phyloP scores from a whole-genome alignment of 2,888 invertebrate species.

The Gnatocerus cornutus region DNA sequence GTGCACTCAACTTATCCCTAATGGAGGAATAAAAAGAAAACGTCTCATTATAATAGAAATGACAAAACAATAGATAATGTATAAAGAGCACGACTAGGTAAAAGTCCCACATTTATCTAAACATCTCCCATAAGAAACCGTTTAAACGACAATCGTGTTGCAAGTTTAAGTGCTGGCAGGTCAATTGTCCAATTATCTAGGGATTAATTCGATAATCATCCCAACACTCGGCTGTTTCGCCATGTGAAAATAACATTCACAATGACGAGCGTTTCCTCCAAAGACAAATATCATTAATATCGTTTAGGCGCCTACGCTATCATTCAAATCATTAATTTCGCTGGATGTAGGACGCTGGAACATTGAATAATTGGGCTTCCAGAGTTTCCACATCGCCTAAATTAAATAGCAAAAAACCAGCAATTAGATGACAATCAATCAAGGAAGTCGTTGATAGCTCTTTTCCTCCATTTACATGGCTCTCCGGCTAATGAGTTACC shows the following conservation, averaged over 20 bases:
- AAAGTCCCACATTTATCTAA: conserved; percentile 26
- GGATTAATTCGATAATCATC: conserved; percentile 31
- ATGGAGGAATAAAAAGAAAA: conserved; percentile 22
- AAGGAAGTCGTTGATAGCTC: conserved; percentile 16
- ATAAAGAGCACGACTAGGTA: conserved; percentile 19
- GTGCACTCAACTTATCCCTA: conserved; percentile 34
- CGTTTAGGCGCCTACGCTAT: conserved; percentile 36
- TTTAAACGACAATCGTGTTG: conserved; percentile 20
- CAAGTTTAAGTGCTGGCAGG: conserved; percentile 28
- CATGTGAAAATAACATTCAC: conserved; percentile 18
- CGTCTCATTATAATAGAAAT: conserved; percentile 25
- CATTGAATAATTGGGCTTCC: conserved; percentile 31
- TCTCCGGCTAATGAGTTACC: conserved; percentile 31
- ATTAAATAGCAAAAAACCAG: conserved; percentile 14
- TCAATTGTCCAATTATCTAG: conserved; percentile 34
- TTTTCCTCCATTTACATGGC: conserved; percentile 19
- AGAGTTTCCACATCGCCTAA: conserved; percentile 9
- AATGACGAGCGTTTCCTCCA: conserved; percentile 11
- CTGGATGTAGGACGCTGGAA: conserved; percentile 21
- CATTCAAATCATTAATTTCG: conserved; percentile 39
- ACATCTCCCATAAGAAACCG: conserved; percentile 28
- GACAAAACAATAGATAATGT: conserved; percentile 39
- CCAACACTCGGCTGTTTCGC: conserved; percentile 7
- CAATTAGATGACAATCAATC: conserved; percentile 32
- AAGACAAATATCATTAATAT: conserved; percentile 30